These are phyloP conservation scores for Bothrops alternatus DNA, from an alignment of 2,797 vertebrate species.

Conservation along the genomic window DNA sequence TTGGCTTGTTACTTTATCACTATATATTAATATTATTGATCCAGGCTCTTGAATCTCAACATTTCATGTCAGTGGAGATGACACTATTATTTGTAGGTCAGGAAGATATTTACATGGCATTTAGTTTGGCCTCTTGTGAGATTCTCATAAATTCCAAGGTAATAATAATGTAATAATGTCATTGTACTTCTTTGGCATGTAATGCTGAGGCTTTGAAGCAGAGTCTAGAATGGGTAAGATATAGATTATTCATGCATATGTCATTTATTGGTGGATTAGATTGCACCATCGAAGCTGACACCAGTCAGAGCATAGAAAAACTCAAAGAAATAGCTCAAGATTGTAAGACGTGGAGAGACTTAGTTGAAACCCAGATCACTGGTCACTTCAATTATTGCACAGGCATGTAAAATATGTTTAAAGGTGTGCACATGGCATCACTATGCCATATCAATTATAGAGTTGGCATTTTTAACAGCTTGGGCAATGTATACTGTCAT, in stretches of 20 bases:
- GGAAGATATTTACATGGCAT: slow-evolving; percentile 52
- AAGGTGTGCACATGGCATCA: not conserved
- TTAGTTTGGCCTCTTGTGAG: slow-evolving; percentile 36
- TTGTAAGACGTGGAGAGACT: not conserved
- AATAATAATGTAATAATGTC: slow-evolving; percentile 31
- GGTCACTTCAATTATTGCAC: not conserved
- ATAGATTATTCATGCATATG: not conserved
- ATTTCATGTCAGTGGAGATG: slow-evolving; percentile 21
- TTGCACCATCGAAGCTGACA: not conserved
- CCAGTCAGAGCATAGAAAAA: not conserved
- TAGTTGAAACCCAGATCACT: not conserved
- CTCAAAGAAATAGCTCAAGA: not conserved
- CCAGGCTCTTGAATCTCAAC: slow-evolving; percentile 45
- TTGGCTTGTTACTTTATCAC: slow-evolving; percentile 37
- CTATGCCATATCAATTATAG: not conserved
- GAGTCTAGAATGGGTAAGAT: not conserved
- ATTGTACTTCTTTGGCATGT: slow-evolving; percentile 35
- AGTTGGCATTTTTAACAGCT: not conserved
- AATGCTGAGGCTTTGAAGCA: not conserved
- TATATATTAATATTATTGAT: slow-evolving; percentile 53
- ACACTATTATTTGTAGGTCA: slow-evolving; percentile 46
- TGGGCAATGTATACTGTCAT: not conserved
- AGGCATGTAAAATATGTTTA: not conserved
- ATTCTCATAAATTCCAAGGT: slow-evolving; percentile 38
- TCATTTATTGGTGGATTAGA: not conserved